Evolutionary conservation across 2,888 invertebrate genomes (phyloP).

Genomic region (Mimumesa dahlbomi): DNA sequence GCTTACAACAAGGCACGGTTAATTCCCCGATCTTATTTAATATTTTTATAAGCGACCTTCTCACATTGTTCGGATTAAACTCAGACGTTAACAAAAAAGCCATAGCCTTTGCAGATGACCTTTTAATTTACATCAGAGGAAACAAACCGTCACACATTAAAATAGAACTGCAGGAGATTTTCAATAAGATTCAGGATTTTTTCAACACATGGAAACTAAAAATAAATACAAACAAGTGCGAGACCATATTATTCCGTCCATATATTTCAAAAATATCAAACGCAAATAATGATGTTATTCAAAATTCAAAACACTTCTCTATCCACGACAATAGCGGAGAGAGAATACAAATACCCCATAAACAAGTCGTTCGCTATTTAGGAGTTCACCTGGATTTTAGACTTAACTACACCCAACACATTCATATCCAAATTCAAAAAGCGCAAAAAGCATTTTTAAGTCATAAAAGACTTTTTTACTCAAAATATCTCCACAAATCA

Average conservation of each 20-base stretch:
- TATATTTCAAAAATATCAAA: no score
- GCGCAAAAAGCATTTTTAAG: no score
- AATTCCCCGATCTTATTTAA: conserved; percentile 15
- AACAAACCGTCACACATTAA: conserved; percentile 2
- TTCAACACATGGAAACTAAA: conserved; percentile 8
- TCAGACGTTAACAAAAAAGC: neutral
- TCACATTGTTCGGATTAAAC: conserved; percentile 5
- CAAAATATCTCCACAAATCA: no score
- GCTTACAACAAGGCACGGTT: conserved; percentile 17
- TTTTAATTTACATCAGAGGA: conserved; percentile 14
- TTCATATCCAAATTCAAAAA: neutral
- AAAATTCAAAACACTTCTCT: neutral
- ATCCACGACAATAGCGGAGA: no score
- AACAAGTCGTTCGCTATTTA: no score
- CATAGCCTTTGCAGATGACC: conserved; percentile 35
- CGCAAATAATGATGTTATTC: neutral
- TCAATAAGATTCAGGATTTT: no score
- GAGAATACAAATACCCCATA: neutral
- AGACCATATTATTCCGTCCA: no score
- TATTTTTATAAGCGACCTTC: conserved; percentile 21
- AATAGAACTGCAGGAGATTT: neutral
- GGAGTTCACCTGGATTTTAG: no score
- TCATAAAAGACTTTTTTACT: no score
- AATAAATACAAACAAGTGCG: no score
- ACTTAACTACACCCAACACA: neutral